Conservation (phyloP, 2,113 vertebrate species). For the Bubo bubo region DNA sequence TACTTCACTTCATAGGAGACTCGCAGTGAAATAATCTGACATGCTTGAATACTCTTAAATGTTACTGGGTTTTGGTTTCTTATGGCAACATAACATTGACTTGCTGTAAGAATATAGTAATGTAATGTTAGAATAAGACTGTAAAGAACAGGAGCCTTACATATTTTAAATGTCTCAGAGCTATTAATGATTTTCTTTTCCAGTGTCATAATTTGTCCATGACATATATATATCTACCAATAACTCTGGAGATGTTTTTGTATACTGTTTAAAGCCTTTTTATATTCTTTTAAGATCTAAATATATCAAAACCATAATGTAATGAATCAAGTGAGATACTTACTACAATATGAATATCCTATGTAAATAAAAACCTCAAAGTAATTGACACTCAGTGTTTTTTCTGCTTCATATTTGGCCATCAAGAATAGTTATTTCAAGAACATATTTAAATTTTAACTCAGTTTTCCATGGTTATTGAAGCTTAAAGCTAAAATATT, state of each 20-base stretch:
- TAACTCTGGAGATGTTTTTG: neutral
- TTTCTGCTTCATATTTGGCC: neutral
- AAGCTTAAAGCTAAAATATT: neutral
- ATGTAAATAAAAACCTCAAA: neutral
- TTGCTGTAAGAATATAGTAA: neutral
- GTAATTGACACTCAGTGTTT: neutral
- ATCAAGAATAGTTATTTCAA: neutral
- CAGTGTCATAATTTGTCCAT: neutral
- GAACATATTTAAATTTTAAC: neutral
- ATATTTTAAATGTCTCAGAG: neutral
- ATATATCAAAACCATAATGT: neutral
- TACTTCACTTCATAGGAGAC: neutral
- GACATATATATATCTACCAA: neutral
- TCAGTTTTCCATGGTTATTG: neutral
- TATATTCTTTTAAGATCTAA: neutral
- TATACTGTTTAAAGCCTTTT: neutral
- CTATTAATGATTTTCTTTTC: neutral
- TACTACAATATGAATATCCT: neutral
- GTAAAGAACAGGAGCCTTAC: neutral
- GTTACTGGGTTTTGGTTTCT: neutral
- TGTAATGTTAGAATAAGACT: neutral
- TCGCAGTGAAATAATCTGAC: neutral
- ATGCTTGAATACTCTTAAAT: neutral
- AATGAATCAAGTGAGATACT: neutral
- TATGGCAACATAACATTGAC: neutral